Percentiles rank a stretch among this genome's conserved stretches.
phyloP scores from a whole-genome alignment of 2,797 vertebrate genomes.

The Acomys russatus region DNA sequence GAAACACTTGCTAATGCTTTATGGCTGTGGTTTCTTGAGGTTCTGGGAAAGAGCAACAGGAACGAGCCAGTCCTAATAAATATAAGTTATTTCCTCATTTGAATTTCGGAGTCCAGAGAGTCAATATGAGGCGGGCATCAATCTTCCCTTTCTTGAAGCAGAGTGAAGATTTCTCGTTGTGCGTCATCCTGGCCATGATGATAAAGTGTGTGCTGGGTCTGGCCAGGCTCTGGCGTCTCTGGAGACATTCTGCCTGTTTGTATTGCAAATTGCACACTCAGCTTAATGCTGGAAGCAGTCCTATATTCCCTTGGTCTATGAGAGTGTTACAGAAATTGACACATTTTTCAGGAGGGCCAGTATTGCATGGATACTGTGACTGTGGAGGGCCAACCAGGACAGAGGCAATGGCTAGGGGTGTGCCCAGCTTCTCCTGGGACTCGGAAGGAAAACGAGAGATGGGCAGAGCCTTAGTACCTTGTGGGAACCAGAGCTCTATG shows the following conservation, averaged over 20 bases:
- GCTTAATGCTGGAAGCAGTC: background rate
- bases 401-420: accelerated
- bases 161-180: background rate
- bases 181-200: background rate
- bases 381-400: accelerated
- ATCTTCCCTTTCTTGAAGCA: conserved; percentile 33
- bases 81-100: conserved; percentile 67
- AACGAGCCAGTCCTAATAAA: conserved; percentile 59
- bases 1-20: conserved; percentile 59
- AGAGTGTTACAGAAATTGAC: accelerated
- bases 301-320: background rate
- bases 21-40: background rate
- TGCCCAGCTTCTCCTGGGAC: background rate
- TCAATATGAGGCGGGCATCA: conserved; percentile 8
- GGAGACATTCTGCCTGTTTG: background rate
- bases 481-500: background rate
- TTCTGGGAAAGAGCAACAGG: conserved; percentile 59
- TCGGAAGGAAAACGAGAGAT: background rate
- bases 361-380: accelerated
- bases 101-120: conserved; percentile 46
- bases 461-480: background rate
- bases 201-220: accelerated
- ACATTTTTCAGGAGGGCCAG: accelerated
- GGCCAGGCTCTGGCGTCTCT: background rate
- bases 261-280: background rate